Evolutionary conservation across 1,140 invertebrate species (phyloP).

Genomic region (Drosophila nikananu): DNA sequence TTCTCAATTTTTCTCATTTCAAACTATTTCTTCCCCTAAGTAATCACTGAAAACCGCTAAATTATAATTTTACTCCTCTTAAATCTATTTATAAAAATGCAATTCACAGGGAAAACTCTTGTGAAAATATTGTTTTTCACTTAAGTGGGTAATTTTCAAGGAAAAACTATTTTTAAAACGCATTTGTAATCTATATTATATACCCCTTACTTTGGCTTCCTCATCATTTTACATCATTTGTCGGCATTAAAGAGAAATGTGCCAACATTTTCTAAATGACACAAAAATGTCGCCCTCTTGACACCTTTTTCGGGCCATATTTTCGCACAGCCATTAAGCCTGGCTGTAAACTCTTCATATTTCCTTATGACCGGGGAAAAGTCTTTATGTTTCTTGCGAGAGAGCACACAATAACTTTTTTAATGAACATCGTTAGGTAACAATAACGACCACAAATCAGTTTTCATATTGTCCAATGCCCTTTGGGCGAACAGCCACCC

Average conservation of each 20-base stretch:
- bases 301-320: slow-evolving; percentile 23
- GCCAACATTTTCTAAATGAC: slow-evolving; percentile 3
- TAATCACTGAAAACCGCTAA: neutral
- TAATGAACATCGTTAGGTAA: slow-evolving; percentile 54
- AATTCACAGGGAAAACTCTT: neutral
- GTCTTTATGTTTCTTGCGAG: slow-evolving; percentile 20
- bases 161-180: slow-evolving; percentile 2
- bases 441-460: slow-evolving; percentile 53
- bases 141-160: neutral
- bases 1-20: neutral
- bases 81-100: slow-evolving; percentile 2
- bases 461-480: slow-evolving; percentile 47
- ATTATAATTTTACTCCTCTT: neutral
- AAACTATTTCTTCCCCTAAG: neutral
- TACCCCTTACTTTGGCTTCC: neutral
- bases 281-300: neutral
- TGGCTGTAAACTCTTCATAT: slow-evolving; percentile 39
- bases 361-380: slow-evolving; percentile 29
- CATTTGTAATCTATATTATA: neutral
- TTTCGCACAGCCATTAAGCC: slow-evolving; percentile 24
- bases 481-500: neutral
- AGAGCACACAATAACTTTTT: slow-evolving; percentile 49
- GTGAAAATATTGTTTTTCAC: neutral
- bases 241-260: neutral
- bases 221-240: neutral